phyloP scores from a whole-genome alignment of 2,797 vertebrate species.

The Halcyon chelicuti region DNA sequence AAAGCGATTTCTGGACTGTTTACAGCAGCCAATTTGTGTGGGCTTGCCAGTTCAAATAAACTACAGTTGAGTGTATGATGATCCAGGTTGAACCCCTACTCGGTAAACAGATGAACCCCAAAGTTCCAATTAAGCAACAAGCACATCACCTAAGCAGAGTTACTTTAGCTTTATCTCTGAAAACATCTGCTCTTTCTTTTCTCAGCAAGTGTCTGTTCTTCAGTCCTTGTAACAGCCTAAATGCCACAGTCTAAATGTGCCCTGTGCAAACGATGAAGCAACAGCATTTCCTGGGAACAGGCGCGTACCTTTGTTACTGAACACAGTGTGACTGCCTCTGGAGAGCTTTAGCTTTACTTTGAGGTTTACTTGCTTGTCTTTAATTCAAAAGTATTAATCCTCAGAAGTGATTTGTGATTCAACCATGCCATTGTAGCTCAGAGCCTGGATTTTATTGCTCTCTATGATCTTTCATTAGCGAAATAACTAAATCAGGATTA shows the following conservation, averaged over 20 bases:
- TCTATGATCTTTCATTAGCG: slow-evolving; percentile 18
- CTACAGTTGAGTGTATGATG: fast-evolving
- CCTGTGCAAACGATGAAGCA: neutral
- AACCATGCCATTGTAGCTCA: neutral
- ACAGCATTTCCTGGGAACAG: neutral
- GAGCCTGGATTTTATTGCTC: neutral
- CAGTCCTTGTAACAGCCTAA: neutral
- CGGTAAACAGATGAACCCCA: neutral
- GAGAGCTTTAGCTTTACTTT: neutral
- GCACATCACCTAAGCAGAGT: neutral
- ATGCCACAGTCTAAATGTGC: neutral
- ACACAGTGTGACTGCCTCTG: neutral
- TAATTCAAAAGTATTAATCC: neutral
- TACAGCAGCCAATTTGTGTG: neutral
- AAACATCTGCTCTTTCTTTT: neutral
- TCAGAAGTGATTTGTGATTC: neutral
- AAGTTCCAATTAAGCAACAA: neutral
- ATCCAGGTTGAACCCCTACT: neutral
- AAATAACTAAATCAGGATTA: neutral
- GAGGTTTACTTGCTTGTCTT: neutral
- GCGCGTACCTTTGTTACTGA: neutral
- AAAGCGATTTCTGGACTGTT: neutral
- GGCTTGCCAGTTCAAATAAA: neutral
- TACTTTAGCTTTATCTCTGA: neutral
- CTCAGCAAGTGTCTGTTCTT: neutral